Conservation (phyloP, 2,797 vertebrate genomes). For the Gila robusta region DNA sequence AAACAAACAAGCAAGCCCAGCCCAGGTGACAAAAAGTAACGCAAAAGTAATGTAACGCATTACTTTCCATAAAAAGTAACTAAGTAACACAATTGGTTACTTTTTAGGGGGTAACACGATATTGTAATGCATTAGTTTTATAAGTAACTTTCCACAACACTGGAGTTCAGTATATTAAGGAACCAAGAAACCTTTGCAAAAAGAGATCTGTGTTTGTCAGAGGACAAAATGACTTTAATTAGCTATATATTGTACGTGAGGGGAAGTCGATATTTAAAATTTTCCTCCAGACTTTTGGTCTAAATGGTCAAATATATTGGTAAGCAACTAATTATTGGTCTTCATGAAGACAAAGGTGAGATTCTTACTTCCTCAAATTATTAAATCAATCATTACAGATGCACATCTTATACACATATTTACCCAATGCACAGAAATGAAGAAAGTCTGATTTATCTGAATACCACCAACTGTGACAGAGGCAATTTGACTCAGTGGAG, state of each 20-base stretch:
- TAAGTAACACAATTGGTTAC: not conserved
- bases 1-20: not conserved
- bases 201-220: not conserved
- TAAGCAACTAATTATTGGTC: not conserved
- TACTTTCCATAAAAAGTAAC: not conserved
- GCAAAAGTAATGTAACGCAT: not conserved
- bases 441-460: slow-evolving; percentile 13
- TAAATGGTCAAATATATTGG: not conserved
- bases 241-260: not conserved
- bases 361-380: not conserved
- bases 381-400: not conserved
- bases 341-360: not conserved
- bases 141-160: no score
- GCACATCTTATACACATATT: not conserved
- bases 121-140: no score
- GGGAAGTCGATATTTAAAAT: not conserved
- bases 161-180: not conserved
- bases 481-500: not conserved
- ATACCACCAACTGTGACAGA: slow-evolving; percentile 20
- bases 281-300: not conserved
- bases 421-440: not conserved
- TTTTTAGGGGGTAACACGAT: no score
- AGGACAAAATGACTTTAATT: not conserved
- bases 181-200: not conserved
- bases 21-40: not conserved